Percentiles rank a stretch among this genome's conserved stretches.
Conservation (phyloP, 53 echinoderm and acorn worm species). For the Astropecten irregularis region DNA sequence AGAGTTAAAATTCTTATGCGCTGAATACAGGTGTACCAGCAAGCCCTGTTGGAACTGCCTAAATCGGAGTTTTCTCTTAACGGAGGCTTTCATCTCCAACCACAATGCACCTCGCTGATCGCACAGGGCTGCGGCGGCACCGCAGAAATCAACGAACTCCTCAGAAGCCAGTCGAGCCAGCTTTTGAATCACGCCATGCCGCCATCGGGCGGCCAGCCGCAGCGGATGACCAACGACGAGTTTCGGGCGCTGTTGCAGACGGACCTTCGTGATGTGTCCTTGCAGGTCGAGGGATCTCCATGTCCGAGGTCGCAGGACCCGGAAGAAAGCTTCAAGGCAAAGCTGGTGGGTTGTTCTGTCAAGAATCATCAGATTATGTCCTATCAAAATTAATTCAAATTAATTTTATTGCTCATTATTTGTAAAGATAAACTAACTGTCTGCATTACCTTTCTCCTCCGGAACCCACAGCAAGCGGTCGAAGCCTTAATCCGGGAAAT, state of each 20-base stretch:
- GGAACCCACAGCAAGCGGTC: conserved; percentile 67
- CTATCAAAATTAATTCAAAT: no score
- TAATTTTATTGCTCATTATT: no score
- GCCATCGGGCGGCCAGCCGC: conserved; percentile 46
- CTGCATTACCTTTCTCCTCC: no score
- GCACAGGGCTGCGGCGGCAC: conserved; percentile 66
- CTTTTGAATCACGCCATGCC: conserved; percentile 42
- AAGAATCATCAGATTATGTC: not conserved
- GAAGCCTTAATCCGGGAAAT: conserved; percentile 49
- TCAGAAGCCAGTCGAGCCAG: conserved; percentile 49
- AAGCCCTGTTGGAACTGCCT: conserved; percentile 76
- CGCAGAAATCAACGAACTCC: conserved; percentile 36
- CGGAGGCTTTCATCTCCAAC: conserved; percentile 90
- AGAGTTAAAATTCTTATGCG: no score
- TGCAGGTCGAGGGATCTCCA: conserved; percentile 78
- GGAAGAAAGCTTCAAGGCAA: conserved; percentile 67
- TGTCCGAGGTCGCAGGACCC: conserved; percentile 34
- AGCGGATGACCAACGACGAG: conserved; percentile 58
- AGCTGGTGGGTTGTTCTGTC: conserved; percentile 56
- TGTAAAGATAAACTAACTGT: not conserved
- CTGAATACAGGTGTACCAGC: conserved; percentile 77
- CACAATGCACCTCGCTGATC: conserved; percentile 79
- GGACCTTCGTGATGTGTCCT: conserved; percentile 54
- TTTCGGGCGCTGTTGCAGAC: conserved; percentile 60
- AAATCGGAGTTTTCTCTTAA: conserved; percentile 63